Conservation (phyloP, 1,140 invertebrate genomes). For the Heliothis virescens region DNA sequence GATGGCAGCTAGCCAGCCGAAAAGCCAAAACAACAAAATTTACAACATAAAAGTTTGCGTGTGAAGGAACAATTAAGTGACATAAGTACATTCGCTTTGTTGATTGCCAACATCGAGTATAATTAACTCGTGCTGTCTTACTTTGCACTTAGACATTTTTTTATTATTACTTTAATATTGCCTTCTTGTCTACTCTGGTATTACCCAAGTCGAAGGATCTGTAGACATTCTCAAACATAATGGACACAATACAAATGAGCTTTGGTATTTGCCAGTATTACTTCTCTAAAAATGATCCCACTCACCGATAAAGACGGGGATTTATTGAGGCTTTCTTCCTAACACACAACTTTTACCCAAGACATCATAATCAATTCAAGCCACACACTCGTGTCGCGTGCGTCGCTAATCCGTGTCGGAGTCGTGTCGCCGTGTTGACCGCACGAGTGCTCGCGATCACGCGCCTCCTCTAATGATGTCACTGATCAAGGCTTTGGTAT, state of each 20-base stretch:
- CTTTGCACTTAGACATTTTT: constrained; percentile 57
- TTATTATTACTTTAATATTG: not conserved
- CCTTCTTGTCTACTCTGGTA: not conserved
- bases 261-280: not conserved
- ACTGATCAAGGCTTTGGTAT: constrained; percentile 56
- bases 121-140: constrained; percentile 63
- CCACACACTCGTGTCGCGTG: constrained; percentile 15
- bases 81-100: constrained; percentile 57
- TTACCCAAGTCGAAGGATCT: not conserved
- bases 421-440: constrained; percentile 50
- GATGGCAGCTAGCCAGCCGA: constrained; percentile 35
- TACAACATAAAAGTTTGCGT: constrained; percentile 57
- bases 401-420: constrained; percentile 36
- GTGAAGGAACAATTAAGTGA: constrained; percentile 64
- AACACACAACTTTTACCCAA: not conserved
- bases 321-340: not conserved
- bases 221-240: no score
- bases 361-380: constrained; percentile 31
- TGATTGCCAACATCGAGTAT: constrained; percentile 62
- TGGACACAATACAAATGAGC: no score
- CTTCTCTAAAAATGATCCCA: not conserved
- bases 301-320: not conserved
- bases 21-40: constrained; percentile 46
- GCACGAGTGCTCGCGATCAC: constrained; percentile 58
- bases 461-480: constrained; percentile 59